phyloP scores from a whole-genome alignment of 2,113 vertebrate species.

The Emberiza fucata region DNA sequence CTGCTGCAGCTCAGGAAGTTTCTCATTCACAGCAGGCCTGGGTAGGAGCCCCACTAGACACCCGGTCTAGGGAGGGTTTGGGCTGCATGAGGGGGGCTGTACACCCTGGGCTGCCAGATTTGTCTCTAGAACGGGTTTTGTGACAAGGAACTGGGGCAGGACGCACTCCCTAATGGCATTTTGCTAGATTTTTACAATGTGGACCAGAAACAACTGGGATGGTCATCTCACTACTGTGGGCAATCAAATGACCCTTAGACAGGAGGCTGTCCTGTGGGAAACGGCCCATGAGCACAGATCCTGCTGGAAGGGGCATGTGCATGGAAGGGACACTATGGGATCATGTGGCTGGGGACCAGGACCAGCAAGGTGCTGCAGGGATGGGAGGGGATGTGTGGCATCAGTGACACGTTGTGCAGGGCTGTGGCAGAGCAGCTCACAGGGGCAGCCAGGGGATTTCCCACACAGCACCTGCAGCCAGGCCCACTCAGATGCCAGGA shows the following conservation, averaged over 20 bases:
- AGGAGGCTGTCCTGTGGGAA: too few relatives aligned
- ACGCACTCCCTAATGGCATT: background rate
- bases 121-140: background rate
- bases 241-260: background rate
- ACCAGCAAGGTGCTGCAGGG: too few relatives aligned
- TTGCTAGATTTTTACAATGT: background rate
- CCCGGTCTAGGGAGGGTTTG: fast-evolving
- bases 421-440: background rate
- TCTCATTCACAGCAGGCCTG: background rate
- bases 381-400: too few relatives aligned
- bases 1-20: too few relatives aligned
- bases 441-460: background rate
- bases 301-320: background rate
- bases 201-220: fast-evolving
- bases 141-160: fast-evolving
- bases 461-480: background rate
- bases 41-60: too few relatives aligned
- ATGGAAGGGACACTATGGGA: background rate
- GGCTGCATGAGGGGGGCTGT: background rate
- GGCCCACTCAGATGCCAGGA: fast-evolving
- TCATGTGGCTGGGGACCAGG: fast-evolving
- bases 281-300: fast-evolving
- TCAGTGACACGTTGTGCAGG: fast-evolving
- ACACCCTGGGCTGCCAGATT: fast-evolving
- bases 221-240: too few relatives aligned